These are phyloP conservation scores for Leucosticte australis DNA, from an alignment of 2,113 vertebrate genomes.

Conservation along the genomic window DNA sequence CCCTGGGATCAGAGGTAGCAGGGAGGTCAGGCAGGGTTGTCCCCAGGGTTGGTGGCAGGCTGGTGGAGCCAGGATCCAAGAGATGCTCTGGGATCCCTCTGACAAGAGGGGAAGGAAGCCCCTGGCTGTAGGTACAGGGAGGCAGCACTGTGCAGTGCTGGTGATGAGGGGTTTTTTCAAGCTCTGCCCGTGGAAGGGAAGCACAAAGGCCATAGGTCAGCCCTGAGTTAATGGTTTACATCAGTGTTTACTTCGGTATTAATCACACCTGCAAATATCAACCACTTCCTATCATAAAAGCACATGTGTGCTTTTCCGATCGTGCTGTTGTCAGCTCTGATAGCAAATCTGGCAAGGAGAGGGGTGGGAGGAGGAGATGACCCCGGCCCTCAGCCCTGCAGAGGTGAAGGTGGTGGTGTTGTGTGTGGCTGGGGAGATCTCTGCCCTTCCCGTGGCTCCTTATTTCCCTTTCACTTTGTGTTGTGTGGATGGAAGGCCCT, in stretches of 20 bases:
- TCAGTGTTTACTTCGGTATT: background rate
- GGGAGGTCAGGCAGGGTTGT: background rate
- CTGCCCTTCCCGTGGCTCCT: accelerated
- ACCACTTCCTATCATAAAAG: constrained; percentile 10
- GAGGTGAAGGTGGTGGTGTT: background rate
- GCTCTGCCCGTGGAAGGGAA: background rate
- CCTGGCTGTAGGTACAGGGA: accelerated
- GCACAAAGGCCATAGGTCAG: constrained; percentile 4
- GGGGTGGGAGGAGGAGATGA: background rate
- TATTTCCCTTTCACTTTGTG: background rate
- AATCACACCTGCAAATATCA: background rate
- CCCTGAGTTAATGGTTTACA: constrained; percentile 45
- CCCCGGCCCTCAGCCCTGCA: background rate
- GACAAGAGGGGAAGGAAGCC: accelerated
- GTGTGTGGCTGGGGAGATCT: background rate
- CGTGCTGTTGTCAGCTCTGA: accelerated
- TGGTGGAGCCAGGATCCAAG: background rate
- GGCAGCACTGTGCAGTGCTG: accelerated
- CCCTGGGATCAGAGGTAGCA: background rate
- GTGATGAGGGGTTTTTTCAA: background rate
- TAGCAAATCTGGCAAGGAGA: background rate
- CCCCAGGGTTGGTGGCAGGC: background rate
- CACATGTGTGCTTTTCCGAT: background rate
- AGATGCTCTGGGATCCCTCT: background rate
- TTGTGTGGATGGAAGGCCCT: background rate